Base-by-base conservation (phyloP, 2,888 invertebrate species). In the Ennomos erosarius region DNA sequence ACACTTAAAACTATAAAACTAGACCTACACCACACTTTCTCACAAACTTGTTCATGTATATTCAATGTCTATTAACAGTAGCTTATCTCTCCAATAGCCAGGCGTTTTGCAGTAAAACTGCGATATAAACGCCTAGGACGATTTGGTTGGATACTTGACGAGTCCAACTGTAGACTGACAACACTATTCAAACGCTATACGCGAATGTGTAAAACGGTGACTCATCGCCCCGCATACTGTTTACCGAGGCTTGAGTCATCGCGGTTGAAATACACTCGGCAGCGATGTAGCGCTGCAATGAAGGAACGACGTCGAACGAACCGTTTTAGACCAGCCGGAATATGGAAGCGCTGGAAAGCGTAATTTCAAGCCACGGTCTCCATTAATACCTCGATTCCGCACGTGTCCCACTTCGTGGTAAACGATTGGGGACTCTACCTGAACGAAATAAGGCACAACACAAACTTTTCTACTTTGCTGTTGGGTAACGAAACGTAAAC, bases 181-280 rank as follows among this genome's bases (percentile, higher is more conserved):
- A 91, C 90, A 90, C 85, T 79, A 88, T 87, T 90, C 89, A 85
- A 92, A 90, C 88, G 90, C 91, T 90, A 87, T 88, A 91, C 92
- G 91, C 92, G 90, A 92, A 91, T 92, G 92, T 92, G 92, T 92
- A 91, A 91, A 92, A 90, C 86, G 90, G 92, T 92, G 92, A 91
- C 90, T 92, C 92, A 92, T 91, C 92, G 92, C 87, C 91, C 91
- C 91, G 92, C 92, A 92, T 91, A 90, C 92, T 92, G 91, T 92
- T 92, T 92, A 91, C 90, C 85, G 88, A 91, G 87, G 91, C 91
- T 90, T 91, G 91, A 91, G 90, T 91, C 91, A 90, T 90, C 92
- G 88, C 82, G 69, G 82, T 79, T 70, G 76, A 75, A 81, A 82
- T 75, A 75, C 70, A 73, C 76, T 65, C 68, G 55, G 63, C 76